These are phyloP conservation scores for Leptopterna dolabrata DNA, from an alignment of 2,888 invertebrate genomes.

Conservation along the genomic window DNA sequence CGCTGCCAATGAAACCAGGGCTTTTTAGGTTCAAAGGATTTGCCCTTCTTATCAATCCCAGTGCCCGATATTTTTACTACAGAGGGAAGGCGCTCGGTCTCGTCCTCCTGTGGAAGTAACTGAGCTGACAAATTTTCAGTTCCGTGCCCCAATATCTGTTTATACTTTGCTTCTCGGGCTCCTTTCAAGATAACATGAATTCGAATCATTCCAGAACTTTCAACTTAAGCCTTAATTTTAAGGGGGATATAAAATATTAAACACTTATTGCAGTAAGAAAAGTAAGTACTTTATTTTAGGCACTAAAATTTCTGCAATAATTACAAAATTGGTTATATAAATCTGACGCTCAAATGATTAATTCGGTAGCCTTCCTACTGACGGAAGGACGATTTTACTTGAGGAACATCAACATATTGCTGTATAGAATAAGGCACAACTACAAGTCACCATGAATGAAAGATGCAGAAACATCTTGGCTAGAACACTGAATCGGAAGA, in stretches of 20 bases:
- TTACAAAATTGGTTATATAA: neutral
- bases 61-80: too few relatives aligned
- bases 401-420: neutral
- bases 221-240: too few relatives aligned
- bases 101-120: too few relatives aligned
- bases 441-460: neutral
- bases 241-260: neutral
- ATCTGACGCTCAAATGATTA: neutral
- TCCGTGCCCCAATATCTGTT: too few relatives aligned
- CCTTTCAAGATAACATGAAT: too few relatives aligned
- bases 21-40: too few relatives aligned
- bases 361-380: neutral
- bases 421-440: neutral
- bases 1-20: too few relatives aligned
- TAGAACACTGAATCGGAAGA: neutral
- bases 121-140: too few relatives aligned
- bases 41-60: too few relatives aligned
- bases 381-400: neutral
- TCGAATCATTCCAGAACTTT: too few relatives aligned
- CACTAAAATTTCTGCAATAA: slow-evolving; percentile 27
- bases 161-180: too few relatives aligned
- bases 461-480: neutral
- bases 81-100: too few relatives aligned
- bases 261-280: neutral
- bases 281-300: slow-evolving; percentile 48